Conservation (phyloP, 2,113 vertebrate species). For the Bubalus kerabau region DNA sequence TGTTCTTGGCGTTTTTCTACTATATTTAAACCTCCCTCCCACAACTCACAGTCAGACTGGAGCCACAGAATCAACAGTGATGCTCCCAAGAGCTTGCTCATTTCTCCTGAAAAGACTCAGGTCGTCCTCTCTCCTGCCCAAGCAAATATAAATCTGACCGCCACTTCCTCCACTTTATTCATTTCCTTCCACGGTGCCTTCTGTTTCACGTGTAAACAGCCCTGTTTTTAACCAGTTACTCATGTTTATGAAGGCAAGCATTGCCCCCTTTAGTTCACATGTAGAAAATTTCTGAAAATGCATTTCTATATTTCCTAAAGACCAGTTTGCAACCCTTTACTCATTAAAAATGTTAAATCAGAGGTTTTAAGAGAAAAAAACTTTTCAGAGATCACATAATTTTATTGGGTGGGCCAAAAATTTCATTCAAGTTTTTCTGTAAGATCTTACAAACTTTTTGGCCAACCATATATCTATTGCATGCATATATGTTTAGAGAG, state of each 20-base stretch:
- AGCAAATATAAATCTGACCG: neutral
- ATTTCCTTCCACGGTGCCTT: neutral
- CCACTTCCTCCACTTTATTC: neutral
- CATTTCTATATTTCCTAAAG: neutral
- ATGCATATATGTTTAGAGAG: neutral
- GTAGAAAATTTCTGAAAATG: constrained; percentile 22
- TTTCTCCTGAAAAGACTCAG: neutral
- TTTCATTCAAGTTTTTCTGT: neutral
- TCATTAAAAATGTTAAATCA: neutral
- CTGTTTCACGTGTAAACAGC: neutral
- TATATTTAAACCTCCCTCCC: neutral
- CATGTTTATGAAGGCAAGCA: neutral
- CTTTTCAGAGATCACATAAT: neutral
- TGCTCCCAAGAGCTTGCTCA: neutral
- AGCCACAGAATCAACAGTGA: constrained; percentile 7
- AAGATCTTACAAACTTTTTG: neutral
- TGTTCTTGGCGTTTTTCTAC: neutral
- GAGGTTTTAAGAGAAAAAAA: neutral
- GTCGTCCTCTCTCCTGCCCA: neutral
- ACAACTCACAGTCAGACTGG: constrained; percentile 31
- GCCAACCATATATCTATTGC: neutral
- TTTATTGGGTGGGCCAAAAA: neutral
- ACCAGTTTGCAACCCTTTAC: neutral
- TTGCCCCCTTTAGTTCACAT: constrained; percentile 10
- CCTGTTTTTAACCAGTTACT: neutral